Evolutionary conservation across 2,113 vertebrate species (phyloP).

Genomic region (Nothocercus nigrocapillus): DNA sequence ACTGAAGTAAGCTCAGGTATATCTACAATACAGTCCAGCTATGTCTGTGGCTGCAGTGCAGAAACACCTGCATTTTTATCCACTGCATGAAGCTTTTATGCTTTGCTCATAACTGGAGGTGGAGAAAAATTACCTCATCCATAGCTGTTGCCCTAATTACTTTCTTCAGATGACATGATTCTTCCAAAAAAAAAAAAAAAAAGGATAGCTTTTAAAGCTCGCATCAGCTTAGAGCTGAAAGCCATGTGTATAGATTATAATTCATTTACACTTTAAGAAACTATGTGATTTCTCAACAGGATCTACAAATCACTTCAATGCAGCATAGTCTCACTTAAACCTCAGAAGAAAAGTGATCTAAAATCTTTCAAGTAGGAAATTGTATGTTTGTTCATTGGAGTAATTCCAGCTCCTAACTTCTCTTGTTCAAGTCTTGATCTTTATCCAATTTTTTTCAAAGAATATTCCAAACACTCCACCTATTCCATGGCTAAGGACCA

Average conservation of each 20-base stretch:
- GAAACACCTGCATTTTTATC: background rate
- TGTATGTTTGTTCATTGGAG: background rate
- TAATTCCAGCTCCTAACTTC: background rate
- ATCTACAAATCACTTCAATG: background rate
- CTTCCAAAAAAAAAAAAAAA: slow-evolving; percentile 31
- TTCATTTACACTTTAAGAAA: background rate
- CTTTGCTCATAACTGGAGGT: background rate
- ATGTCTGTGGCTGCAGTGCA: background rate
- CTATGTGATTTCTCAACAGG: background rate
- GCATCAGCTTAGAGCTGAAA: background rate
- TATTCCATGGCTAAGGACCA: background rate
- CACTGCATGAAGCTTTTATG: background rate
- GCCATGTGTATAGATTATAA: background rate
- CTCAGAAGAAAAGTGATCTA: background rate
- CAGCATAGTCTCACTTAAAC: background rate
- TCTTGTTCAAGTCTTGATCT: background rate
- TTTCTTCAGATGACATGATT: background rate
- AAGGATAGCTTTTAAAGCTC: background rate
- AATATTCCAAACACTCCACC: background rate
- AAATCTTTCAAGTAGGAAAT: background rate
- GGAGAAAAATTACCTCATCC: background rate
- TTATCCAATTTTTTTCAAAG: background rate
- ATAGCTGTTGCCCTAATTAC: background rate
- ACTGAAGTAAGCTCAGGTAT: background rate
- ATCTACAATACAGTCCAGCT: background rate